Conservation (phyloP, 1,140 invertebrate genomes). For the Holotrichia oblita region DNA sequence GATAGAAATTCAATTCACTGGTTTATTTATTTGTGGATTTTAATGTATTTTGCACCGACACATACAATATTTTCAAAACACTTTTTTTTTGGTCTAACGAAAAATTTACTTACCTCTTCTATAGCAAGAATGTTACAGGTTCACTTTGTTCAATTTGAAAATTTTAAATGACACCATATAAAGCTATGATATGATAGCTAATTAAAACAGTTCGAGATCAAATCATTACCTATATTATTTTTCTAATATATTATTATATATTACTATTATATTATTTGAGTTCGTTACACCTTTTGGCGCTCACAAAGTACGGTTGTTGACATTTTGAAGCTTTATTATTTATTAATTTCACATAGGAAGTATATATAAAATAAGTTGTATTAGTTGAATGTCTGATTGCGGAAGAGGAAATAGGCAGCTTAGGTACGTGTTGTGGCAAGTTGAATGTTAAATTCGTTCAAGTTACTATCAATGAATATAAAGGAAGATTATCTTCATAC, state of each 20-base stretch:
- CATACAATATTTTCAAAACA: too few relatives aligned
- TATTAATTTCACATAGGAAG: slow-evolving; percentile 40
- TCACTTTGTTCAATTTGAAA: too few relatives aligned
- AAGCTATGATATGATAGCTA: too few relatives aligned
- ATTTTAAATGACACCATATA: too few relatives aligned
- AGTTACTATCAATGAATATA: neutral
- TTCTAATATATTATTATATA: neutral
- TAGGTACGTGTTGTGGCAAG: slow-evolving; percentile 25
- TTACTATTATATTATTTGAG: neutral
- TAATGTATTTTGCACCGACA: too few relatives aligned
- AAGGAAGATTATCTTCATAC: neutral
- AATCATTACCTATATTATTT: neutral
- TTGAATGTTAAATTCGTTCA: slow-evolving; percentile 18
- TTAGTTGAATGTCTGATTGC: slow-evolving; percentile 37
- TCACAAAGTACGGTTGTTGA: slow-evolving; percentile 39
- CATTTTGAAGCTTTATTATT: slow-evolving; percentile 34
- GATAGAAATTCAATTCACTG: too few relatives aligned
- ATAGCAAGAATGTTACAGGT: too few relatives aligned
- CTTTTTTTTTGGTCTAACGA: too few relatives aligned
- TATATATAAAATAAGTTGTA: slow-evolving; percentile 31
- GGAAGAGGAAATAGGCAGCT: slow-evolving; percentile 38
- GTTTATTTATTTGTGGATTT: too few relatives aligned
- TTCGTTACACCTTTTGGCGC: slow-evolving; percentile 21
- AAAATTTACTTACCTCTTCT: too few relatives aligned
- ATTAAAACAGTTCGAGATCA: neutral